These are phyloP conservation scores for Drosophila kurseongensis DNA, from an alignment of 1,140 invertebrate species.

Conservation along the genomic window DNA sequence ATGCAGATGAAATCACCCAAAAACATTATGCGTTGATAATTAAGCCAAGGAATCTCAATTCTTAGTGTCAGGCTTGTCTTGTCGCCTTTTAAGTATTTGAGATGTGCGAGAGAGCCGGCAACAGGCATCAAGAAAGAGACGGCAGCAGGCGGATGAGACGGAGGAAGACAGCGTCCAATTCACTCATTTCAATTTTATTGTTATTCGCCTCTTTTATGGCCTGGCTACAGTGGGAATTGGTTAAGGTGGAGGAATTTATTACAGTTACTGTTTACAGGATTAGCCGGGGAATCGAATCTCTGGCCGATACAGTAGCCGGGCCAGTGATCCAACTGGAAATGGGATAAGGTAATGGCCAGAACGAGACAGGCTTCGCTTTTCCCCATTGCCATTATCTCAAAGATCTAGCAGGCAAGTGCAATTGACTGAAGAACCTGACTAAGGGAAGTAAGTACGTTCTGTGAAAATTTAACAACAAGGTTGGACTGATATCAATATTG, in stretches of 20 bases:
- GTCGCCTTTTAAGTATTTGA: slow-evolving; percentile 65
- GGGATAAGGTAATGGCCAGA: slow-evolving; percentile 39
- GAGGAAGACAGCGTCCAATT: slow-evolving; percentile 63
- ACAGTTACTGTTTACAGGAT: slow-evolving; percentile 47
- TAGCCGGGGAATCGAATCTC: slow-evolving; percentile 21
- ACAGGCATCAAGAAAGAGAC: slow-evolving; percentile 8
- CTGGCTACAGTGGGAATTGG: slow-evolving; percentile 33
- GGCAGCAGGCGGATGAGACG: neutral
- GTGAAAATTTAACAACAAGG: neutral
- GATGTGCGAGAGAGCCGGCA: slow-evolving; percentile 26
- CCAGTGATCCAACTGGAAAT: slow-evolving; percentile 29
- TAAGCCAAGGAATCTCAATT: slow-evolving; percentile 75
- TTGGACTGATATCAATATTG: no score
- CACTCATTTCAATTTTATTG: slow-evolving; percentile 81
- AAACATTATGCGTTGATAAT: slow-evolving; percentile 80
- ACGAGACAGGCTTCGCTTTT: slow-evolving; percentile 5
- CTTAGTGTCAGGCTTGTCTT: slow-evolving; percentile 64
- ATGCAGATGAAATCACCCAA: slow-evolving; percentile 81
- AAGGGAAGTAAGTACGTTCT: slow-evolving; percentile 3
- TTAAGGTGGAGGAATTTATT: slow-evolving; percentile 44
- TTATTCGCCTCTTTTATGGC: slow-evolving; percentile 54
- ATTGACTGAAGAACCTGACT: slow-evolving; percentile 12
- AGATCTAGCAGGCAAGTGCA: slow-evolving; percentile 20
- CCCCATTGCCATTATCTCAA: slow-evolving; percentile 16
- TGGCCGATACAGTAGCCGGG: slow-evolving; percentile 30